These are phyloP conservation scores for Xiphorhynchus elegans DNA, from an alignment of 2,113 vertebrate species.

Conservation along the genomic window DNA sequence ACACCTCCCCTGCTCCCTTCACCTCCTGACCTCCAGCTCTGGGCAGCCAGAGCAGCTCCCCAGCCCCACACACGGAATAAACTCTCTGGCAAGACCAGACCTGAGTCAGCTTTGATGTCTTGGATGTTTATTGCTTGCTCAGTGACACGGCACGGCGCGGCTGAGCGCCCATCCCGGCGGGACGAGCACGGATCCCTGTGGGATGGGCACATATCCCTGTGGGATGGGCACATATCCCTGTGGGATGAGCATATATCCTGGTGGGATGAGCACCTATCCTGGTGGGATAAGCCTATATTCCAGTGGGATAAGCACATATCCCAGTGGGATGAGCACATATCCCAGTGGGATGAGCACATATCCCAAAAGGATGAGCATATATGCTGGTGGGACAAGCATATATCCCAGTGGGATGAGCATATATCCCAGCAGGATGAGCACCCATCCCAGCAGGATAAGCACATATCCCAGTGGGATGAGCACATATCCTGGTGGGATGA, in stretches of 20 bases:
- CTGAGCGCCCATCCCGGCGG: background rate
- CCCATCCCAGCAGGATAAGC: no score
- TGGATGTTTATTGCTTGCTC: slow-evolving; percentile 42
- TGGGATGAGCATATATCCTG: background rate
- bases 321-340: no score
- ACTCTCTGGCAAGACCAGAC: background rate
- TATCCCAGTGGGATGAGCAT: no score
- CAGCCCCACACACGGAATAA: background rate
- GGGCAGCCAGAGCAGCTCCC: background rate
- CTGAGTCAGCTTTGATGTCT: background rate
- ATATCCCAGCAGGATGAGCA: no score
- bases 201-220: background rate
- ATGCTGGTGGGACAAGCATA: no score
- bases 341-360: no score
- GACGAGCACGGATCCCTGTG: background rate
- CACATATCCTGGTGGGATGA: no score
- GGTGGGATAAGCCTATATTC: background rate
- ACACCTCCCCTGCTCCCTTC: background rate
- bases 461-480: no score
- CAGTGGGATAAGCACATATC: no score
- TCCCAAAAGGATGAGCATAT: no score
- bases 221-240: background rate
- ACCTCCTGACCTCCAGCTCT: background rate
- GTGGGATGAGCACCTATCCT: background rate
- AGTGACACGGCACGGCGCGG: background rate